Conservation (phyloP, 64 coral and sea anemone genomes). For the Dendrophyllia cribrosa region DNA sequence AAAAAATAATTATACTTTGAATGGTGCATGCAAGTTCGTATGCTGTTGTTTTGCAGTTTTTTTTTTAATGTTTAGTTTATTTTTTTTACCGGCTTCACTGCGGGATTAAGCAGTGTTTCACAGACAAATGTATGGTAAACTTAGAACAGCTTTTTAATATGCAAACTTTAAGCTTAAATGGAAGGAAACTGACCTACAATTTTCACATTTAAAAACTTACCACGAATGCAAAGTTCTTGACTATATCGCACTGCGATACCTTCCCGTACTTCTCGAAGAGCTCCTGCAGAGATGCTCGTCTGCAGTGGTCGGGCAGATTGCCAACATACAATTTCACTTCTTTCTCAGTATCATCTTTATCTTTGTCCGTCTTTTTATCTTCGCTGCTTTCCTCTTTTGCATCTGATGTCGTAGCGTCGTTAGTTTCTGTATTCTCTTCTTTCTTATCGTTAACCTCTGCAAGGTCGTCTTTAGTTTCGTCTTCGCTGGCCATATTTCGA, state of each 20-base stretch:
- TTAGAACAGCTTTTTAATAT: too few species aligned
- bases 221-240: constrained; percentile 97
- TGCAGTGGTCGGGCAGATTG: constrained; percentile 91
- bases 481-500: constrained; percentile 36
- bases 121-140: too few species aligned
- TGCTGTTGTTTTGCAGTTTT: too few species aligned
- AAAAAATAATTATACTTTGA: too few species aligned
- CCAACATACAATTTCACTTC: constrained; percentile 94
- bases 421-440: constrained; percentile 14
- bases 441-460: constrained; percentile 26
- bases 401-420: constrained; percentile 3
- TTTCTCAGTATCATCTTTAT: constrained; percentile 29
- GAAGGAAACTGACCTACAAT: too few species aligned
- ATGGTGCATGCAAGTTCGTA: too few species aligned
- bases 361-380: constrained; percentile 31
- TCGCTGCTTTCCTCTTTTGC: constrained; percentile 23
- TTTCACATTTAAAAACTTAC: constrained; percentile 58
- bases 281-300: constrained; percentile 65
- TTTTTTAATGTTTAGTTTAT: too few species aligned
- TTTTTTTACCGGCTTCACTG: too few species aligned
- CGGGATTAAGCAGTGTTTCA: too few species aligned
- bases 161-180: too few species aligned
- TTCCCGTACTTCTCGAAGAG: constrained; percentile 90
- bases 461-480: not conserved
- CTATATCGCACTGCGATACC: constrained; percentile 89